Evolutionary conservation across 2,888 invertebrate genomes (phyloP).

Genomic region (Ormyrus thymus): DNA sequence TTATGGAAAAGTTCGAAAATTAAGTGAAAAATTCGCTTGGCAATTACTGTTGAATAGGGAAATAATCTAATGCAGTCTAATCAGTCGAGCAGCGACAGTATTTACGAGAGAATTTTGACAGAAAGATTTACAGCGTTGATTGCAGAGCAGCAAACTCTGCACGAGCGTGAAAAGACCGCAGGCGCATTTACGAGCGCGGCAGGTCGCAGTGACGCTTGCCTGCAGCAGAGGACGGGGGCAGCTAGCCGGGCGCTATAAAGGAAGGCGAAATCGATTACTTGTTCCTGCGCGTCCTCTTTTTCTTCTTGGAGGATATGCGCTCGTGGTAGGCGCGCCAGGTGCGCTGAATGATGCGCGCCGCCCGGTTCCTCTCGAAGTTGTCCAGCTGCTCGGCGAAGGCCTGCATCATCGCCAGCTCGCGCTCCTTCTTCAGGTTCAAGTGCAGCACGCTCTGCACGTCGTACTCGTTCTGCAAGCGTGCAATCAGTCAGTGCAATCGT

Average conservation of each 20-base stretch:
- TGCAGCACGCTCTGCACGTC: slow-evolving; percentile 61
- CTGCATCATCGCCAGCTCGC: slow-evolving; percentile 59
- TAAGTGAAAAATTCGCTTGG: too few species aligned
- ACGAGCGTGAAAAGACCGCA: too few species aligned
- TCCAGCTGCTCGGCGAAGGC: slow-evolving; percentile 62
- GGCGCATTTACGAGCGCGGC: slow-evolving; percentile 3
- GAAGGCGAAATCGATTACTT: slow-evolving; percentile 31
- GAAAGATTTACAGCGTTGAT: too few species aligned
- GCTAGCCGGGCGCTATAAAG: background rate
- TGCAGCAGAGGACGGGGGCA: background rate
- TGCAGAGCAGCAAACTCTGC: too few species aligned
- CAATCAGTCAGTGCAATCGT: background rate
- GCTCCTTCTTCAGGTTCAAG: slow-evolving; percentile 63
- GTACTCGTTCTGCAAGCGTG: slow-evolving; percentile 58
- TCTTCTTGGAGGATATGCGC: slow-evolving; percentile 61
- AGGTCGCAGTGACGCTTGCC: background rate
- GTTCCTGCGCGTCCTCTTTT: slow-evolving; percentile 60
- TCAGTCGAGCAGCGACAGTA: too few species aligned
- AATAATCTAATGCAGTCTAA: too few species aligned
- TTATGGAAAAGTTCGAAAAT: too few species aligned
- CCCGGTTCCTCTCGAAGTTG: slow-evolving; percentile 64
- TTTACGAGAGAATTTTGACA: too few species aligned
- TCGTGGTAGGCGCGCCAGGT: slow-evolving; percentile 65
- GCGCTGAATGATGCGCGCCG: slow-evolving; percentile 68
- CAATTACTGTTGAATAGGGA: too few species aligned